phyloP scores from a whole-genome alignment of 2,113 vertebrate genomes.

The Malurus melanocephalus region DNA sequence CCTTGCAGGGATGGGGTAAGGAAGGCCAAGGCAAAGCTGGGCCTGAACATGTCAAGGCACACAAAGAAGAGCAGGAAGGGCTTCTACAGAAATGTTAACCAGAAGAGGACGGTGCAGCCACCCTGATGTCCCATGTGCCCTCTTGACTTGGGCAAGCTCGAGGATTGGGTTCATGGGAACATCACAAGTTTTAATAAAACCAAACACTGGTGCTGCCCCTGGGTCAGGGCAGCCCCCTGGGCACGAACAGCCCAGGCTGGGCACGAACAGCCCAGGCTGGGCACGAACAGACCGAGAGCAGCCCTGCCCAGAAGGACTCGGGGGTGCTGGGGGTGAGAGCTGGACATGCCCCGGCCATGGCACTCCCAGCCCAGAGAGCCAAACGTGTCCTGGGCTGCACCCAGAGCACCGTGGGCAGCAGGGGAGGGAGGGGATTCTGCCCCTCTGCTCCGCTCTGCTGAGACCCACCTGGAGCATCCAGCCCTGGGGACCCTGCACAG shows the following conservation, averaged over 20 bases:
- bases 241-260: background rate
- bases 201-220: background rate
- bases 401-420: background rate
- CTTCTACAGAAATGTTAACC: background rate
- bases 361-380: background rate
- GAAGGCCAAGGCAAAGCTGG: background rate
- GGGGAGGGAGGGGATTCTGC: background rate
- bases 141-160: background rate
- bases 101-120: background rate
- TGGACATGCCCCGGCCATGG: background rate
- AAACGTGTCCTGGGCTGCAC: background rate
- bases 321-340: background rate
- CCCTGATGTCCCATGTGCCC: background rate
- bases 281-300: background rate
- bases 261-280: background rate
- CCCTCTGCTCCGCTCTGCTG: background rate
- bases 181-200: background rate
- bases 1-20: background rate
- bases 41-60: background rate
- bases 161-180: background rate
- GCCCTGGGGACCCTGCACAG: background rate
- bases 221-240: accelerated
- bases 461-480: background rate
- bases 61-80: background rate
- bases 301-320: background rate